Conservation (phyloP, 2,797 vertebrate genomes). For the Enoplosus armatus region DNA sequence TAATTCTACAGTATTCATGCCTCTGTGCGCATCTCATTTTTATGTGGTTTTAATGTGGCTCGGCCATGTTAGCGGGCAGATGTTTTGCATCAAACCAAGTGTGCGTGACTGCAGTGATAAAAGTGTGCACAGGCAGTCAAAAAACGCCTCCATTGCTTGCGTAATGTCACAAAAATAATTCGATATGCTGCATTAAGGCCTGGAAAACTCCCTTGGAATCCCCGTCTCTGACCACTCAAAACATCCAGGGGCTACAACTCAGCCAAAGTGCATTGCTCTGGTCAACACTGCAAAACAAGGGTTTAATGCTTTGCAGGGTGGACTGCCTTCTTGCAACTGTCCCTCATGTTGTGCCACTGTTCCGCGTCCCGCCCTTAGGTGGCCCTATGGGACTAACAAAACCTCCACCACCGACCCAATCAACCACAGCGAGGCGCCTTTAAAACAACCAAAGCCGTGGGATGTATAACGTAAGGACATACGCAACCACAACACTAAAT, state of each 20-base stretch:
- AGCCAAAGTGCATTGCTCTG: neutral
- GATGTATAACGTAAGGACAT: too few species aligned
- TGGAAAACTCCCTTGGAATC: neutral
- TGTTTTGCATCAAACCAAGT: neutral
- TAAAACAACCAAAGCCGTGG: too few species aligned
- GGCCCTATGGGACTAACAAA: too few species aligned
- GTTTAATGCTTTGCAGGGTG: neutral
- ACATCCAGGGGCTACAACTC: neutral
- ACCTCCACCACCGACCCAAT: too few species aligned
- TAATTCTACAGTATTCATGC: neutral
- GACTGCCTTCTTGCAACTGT: neutral
- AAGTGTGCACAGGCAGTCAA: neutral
- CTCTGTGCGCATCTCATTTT: neutral
- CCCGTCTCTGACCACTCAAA: neutral
- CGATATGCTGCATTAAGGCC: neutral
- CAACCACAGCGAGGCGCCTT: too few species aligned
- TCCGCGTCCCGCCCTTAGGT: too few species aligned
- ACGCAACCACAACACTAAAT: too few species aligned
- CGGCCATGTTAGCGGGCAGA: neutral
- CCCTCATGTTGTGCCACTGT: too few species aligned
- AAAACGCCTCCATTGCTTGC: neutral
- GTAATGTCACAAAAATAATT: neutral
- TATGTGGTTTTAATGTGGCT: neutral
- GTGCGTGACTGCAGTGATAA: neutral
- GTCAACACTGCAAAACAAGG: constrained; percentile 6